A percentile compares a stretch with the other conserved stretches of the same genome.
Evolutionary conservation across 2,888 invertebrate genomes (phyloP).

Genomic region (Bruchidius siliquastri): DNA sequence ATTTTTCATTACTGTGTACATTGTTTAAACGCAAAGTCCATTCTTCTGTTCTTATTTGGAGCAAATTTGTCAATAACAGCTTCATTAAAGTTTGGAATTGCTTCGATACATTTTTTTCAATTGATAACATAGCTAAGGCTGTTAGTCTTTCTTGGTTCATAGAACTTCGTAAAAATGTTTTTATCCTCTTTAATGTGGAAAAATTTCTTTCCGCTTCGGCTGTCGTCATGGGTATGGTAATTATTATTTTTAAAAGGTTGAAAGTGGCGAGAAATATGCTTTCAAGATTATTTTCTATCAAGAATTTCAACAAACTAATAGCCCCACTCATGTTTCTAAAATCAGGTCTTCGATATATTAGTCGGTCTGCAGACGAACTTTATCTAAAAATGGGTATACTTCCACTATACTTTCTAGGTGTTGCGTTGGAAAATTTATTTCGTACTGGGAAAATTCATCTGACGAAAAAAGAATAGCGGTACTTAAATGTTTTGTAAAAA

Average conservation of each 20-base stretch:
- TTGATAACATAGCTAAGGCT: slow-evolving; percentile 19
- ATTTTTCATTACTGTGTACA: not conserved
- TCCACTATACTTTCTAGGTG: no score
- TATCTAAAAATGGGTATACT: no score
- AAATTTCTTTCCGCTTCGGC: slow-evolving; percentile 18
- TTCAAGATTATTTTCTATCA: slow-evolving; percentile 19
- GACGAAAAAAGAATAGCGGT: no score
- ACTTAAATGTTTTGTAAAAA: slow-evolving; percentile 12
- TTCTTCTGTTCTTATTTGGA: slow-evolving; percentile 11
- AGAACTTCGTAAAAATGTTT: slow-evolving; percentile 20
- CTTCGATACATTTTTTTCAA: slow-evolving; percentile 18
- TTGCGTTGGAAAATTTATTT: no score
- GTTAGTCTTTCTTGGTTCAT: slow-evolving; percentile 20
- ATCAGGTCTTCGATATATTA: no score
- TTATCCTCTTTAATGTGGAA: slow-evolving; percentile 15
- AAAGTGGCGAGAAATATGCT: slow-evolving; percentile 21
- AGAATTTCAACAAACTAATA: slow-evolving; percentile 12
- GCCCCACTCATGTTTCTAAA: slow-evolving; percentile 13
- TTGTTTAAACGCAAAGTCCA: slow-evolving; percentile 10
- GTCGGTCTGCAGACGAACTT: no score
- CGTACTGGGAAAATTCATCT: no score
- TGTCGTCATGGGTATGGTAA: slow-evolving; percentile 16
- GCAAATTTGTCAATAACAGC: slow-evolving; percentile 16
- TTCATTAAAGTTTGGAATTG: slow-evolving; percentile 15
- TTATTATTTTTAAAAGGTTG: slow-evolving; percentile 7